phyloP scores from a whole-genome alignment of 2,888 invertebrate species.

The Xanthia icteritia region DNA sequence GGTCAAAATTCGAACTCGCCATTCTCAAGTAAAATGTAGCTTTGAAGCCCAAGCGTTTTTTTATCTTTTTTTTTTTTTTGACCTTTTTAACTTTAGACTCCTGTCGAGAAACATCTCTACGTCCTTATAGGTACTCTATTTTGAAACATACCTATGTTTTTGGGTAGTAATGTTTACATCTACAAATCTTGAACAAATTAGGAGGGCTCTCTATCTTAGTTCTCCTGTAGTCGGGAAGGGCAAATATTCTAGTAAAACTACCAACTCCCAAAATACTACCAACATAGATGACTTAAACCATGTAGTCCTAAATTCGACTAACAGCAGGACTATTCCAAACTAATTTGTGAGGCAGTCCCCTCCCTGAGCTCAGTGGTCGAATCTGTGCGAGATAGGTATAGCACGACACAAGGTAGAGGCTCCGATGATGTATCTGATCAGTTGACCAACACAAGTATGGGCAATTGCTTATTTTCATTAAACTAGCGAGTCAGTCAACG shows the following conservation, averaged over 20 bases:
- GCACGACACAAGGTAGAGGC: slow-evolving; percentile 2
- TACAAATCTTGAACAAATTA: neutral
- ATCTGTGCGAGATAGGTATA: slow-evolving; percentile 1
- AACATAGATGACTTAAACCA: slow-evolving; percentile 1
- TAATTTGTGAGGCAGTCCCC: slow-evolving; percentile 25
- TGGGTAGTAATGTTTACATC: neutral
- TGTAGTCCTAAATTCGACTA: slow-evolving; percentile 25
- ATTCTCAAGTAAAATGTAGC: neutral
- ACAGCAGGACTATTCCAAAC: slow-evolving; percentile 34
- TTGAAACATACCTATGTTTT: neutral
- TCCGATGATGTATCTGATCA: neutral
- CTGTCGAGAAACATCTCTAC: neutral
- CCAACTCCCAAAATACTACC: slow-evolving; percentile 3
- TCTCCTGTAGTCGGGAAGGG: neutral
- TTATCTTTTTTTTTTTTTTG: no score
- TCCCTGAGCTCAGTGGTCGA: slow-evolving; percentile 13
- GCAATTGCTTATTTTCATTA: no score
- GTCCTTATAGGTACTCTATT: neutral
- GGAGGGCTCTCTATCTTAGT: no score
- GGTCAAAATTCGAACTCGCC: neutral
- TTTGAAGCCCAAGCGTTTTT: neutral
- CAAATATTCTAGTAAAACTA: slow-evolving; percentile 7
- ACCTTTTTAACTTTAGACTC: neutral
- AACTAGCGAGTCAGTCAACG: no score
- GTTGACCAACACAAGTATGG: neutral